phyloP scores from a whole-genome alignment of 2,797 vertebrate genomes.

The Semotilus atromaculatus region DNA sequence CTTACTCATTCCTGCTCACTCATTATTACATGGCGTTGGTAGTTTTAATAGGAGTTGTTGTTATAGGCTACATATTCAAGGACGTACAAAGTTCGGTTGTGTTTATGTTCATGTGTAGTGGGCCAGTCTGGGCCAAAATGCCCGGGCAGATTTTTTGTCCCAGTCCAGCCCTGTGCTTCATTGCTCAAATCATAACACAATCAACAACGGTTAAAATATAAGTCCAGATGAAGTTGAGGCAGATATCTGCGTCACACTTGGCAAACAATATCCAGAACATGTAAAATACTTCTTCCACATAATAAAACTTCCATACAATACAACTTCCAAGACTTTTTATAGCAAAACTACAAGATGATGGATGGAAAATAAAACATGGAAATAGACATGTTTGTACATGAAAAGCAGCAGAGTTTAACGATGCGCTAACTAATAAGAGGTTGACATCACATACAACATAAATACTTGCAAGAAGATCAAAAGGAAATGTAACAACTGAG shows the following conservation, averaged over 20 bases:
- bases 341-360: slow-evolving; percentile 34
- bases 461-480: slow-evolving; percentile 35
- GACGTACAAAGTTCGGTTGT: too few relatives aligned
- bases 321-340: slow-evolving; percentile 32
- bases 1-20: too few relatives aligned
- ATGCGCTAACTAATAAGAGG: slow-evolving; percentile 35
- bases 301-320: slow-evolving; percentile 47
- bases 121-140: too few relatives aligned
- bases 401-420: slow-evolving; percentile 24
- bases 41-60: too few relatives aligned
- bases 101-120: too few relatives aligned
- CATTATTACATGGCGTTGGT: too few relatives aligned
- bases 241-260: slow-evolving; percentile 60
- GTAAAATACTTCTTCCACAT: slow-evolving; percentile 47
- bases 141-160: too few relatives aligned
- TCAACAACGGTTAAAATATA: slow-evolving; percentile 46
- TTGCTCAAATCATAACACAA: background rate
- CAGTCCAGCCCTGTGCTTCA: too few relatives aligned
- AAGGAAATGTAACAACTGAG: slow-evolving; percentile 37
- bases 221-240: slow-evolving; percentile 39
- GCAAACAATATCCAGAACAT: slow-evolving; percentile 54
- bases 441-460: slow-evolving; percentile 25
- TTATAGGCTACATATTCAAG: too few relatives aligned
- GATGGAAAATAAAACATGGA: slow-evolving; percentile 37
- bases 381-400: slow-evolving; percentile 22